A percentile compares a stretch with the other conserved stretches of the same genome.
Evolutionary conservation across 2,888 invertebrate species (phyloP).

Genomic region (Megaustenia siamemsis): DNA sequence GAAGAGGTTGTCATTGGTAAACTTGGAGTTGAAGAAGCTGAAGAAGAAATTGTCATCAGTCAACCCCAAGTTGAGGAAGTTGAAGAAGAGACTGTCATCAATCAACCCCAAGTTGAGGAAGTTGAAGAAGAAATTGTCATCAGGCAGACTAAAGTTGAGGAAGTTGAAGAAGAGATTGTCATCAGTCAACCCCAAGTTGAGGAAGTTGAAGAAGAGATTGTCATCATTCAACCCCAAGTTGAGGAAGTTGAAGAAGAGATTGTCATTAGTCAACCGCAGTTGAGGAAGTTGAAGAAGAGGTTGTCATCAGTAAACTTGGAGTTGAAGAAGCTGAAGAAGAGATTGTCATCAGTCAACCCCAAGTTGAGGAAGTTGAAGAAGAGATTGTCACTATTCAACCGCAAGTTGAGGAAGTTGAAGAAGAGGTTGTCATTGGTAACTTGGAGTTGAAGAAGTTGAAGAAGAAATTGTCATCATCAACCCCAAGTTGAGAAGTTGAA

Average conservation of each 20-base stretch:
- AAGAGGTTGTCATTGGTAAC: constrained; percentile 53
- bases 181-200: constrained; percentile 63
- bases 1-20: constrained; percentile 34
- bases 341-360: constrained; percentile 38
- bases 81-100: constrained; percentile 53
- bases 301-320: constrained; percentile 53
- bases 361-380: constrained; percentile 83
- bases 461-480: constrained; percentile 74
- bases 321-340: constrained; percentile 55
- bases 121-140: constrained; percentile 80
- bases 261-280: constrained; percentile 45
- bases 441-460: constrained; percentile 46
- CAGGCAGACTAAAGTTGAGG: constrained; percentile 71
- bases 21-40: constrained; percentile 82
- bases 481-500: constrained; percentile 66
- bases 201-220: constrained; percentile 51
- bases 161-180: constrained; percentile 67
- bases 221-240: constrained; percentile 29
- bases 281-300: constrained; percentile 51
- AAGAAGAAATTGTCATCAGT: constrained; percentile 66
- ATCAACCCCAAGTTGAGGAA: constrained; percentile 81
- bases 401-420: too few species aligned
- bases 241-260: constrained; percentile 48
- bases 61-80: constrained; percentile 51
- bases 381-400: constrained; percentile 54